Evolutionary conservation across 2,888 invertebrate genomes (phyloP), one percentile per base, ranked within the genome.

Genomic region (Iphiclides podalirius): DNA sequence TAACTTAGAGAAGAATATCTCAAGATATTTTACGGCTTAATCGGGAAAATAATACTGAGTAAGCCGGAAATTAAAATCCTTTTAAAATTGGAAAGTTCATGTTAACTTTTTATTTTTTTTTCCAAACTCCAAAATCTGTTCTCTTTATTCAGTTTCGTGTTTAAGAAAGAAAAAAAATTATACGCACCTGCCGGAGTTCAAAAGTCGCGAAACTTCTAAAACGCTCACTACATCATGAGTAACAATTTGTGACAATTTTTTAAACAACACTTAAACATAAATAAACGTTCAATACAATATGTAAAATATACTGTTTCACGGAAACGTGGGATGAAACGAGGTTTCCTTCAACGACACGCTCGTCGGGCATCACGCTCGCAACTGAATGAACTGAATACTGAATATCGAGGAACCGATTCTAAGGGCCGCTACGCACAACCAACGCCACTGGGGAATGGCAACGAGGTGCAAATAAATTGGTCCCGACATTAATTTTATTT

Each of bases 301-400:
- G n/a, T n/a, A n/a, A n/a, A n/a, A n/a, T n/a, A n/a, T n/a, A n/a
- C n/a, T n/a, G n/a, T n/a, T n/a, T n/a, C n/a, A n/a, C n/a, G n/a
- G n/a, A 17, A 37, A 4, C 28, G 28, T 16, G 16, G 16, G 28
- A 36, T 4, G 12, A 7, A 31, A 2, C 8, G n/a, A 16, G 14
- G 16, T 12, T 11, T 7, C n/a, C n/a, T 4, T 8, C 9, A 33
- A 14, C 47, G 47, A n/a, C 36, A 17, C n/a, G 6, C 28, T 40
- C 12, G 28, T 11, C 36, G n/a, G 36, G 42, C 28, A 37, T 20
- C 28, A 17, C 31, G 47, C 17, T 37, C 47, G 42, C 33, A 13
- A 48, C 47, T 48, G 42, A 48, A 20, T 20, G 20, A 6, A 20
- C 6, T 20, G 4, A 6, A 20, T 20, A 6, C 20, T 20, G 20